phyloP scores from a whole-genome alignment of 2,797 vertebrate species.

The Dallia pectoralis region DNA sequence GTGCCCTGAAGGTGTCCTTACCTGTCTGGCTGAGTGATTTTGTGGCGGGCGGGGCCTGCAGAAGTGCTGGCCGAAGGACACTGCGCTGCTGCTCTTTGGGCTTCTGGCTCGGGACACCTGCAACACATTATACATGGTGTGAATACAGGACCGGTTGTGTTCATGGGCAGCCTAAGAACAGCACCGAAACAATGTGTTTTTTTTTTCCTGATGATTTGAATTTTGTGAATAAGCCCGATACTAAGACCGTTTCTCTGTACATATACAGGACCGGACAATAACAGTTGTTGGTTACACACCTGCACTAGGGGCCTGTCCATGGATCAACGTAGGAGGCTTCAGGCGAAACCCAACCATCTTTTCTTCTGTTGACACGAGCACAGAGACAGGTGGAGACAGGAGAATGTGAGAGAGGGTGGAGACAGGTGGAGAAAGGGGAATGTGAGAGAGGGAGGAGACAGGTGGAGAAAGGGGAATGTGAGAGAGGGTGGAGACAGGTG shows the following conservation, averaged over 20 bases:
- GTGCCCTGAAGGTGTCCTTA: neutral
- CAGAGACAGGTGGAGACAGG: constrained; percentile 17
- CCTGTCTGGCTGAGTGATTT: constrained; percentile 63
- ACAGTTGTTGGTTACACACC: constrained; percentile 61
- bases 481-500: too few relatives aligned
- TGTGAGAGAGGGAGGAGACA: neutral
- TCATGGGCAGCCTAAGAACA: neutral
- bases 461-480: neutral
- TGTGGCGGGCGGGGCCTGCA: constrained; percentile 73
- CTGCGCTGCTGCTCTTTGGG: constrained; percentile 84
- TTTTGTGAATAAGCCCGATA: neutral
- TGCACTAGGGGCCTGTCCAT: constrained; percentile 84
- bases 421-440: neutral
- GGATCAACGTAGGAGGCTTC: constrained; percentile 83
- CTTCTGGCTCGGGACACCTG: constrained; percentile 84
- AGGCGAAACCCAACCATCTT: constrained; percentile 82
- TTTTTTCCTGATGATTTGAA: constrained; percentile 1
- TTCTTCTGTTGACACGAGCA: constrained; percentile 71
- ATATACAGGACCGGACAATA: neutral
- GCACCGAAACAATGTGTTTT: neutral
- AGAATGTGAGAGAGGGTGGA: too few relatives aligned
- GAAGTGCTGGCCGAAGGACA: constrained; percentile 80
- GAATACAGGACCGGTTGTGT: neutral
- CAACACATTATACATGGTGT: constrained; percentile 17
- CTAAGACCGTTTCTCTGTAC: neutral